These are phyloP conservation scores for Chamaea fasciata DNA, from an alignment of 2,113 vertebrate genomes.

Conservation along the genomic window DNA sequence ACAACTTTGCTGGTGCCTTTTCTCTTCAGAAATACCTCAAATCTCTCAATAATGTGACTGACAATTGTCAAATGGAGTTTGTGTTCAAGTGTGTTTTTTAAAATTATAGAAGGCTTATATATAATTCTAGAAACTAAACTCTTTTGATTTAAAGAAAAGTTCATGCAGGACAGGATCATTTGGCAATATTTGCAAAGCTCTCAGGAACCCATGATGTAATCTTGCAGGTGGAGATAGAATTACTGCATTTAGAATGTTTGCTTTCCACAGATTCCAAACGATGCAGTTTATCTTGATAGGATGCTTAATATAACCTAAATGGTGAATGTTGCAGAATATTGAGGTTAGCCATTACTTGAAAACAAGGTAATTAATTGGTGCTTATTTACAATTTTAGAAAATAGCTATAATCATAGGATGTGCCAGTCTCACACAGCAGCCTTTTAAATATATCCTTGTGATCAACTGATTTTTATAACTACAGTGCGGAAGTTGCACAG, in stretches of 20 bases:
- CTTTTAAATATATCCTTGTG: not conserved
- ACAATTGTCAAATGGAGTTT: constrained; percentile 38
- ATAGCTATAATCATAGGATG: not conserved
- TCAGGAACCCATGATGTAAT: not conserved
- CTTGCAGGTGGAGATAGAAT: not conserved
- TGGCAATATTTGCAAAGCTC: not conserved
- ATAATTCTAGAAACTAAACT: constrained; percentile 7
- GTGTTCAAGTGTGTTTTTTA: constrained; percentile 49
- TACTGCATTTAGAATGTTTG: not conserved
- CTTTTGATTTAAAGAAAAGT: not conserved
- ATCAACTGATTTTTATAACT: not conserved
- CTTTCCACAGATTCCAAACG: not conserved
- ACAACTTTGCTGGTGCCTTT: not conserved
- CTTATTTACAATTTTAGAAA: constrained; percentile 11
- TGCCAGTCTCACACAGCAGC: not conserved
- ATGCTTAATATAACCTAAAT: not conserved
- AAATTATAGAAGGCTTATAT: constrained; percentile 16
- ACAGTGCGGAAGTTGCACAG: not conserved
- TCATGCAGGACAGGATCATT: not conserved
- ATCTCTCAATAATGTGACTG: constrained; percentile 65
- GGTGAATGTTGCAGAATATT: not conserved
- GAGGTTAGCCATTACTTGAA: not conserved
- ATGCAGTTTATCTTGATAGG: not conserved
- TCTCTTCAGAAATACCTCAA: constrained; percentile 54
- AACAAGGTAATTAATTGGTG: not conserved